These are phyloP conservation scores for Diplolepis rosae DNA, from an alignment of 2,888 invertebrate species.

Conservation along the genomic window DNA sequence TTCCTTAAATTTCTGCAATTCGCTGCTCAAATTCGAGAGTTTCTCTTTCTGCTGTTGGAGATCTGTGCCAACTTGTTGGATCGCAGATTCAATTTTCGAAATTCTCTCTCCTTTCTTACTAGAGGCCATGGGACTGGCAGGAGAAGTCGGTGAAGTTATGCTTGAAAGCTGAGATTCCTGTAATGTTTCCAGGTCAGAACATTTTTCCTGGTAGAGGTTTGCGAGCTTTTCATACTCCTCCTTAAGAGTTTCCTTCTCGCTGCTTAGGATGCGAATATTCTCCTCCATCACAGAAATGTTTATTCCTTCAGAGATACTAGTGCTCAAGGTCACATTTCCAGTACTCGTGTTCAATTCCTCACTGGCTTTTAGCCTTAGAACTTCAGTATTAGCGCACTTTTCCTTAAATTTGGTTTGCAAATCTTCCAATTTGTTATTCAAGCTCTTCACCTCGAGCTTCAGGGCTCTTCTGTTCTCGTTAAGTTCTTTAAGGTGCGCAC, in stretches of 20 bases:
- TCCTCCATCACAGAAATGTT: slow-evolving; percentile 63
- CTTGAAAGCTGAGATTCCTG: slow-evolving; percentile 37
- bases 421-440: slow-evolving; percentile 56
- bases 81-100: slow-evolving; percentile 21
- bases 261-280: slow-evolving; percentile 56
- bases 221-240: slow-evolving; percentile 56
- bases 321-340: slow-evolving; percentile 49
- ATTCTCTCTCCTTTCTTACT: slow-evolving; percentile 27
- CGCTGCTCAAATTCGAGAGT: slow-evolving; percentile 34
- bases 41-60: slow-evolving; percentile 49
- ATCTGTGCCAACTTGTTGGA: slow-evolving; percentile 55
- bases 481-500: slow-evolving; percentile 57
- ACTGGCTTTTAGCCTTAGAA: slow-evolving; percentile 57
- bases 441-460: slow-evolving; percentile 57
- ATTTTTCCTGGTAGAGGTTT: slow-evolving; percentile 57
- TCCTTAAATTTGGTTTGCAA: slow-evolving; percentile 60
- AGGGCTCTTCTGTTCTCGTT: slow-evolving; percentile 56
- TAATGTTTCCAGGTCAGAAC: slow-evolving; percentile 59
- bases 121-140: background rate
- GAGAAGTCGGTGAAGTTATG: background rate
- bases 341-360: slow-evolving; percentile 56
- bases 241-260: slow-evolving; percentile 58
- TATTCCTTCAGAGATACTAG: slow-evolving; percentile 52
- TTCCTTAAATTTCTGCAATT: slow-evolving; percentile 49
- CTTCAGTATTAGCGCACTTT: slow-evolving; percentile 56